Conservation (phyloP, 2,797 vertebrate genomes). For the Oreonectes daqikongensis region DNA sequence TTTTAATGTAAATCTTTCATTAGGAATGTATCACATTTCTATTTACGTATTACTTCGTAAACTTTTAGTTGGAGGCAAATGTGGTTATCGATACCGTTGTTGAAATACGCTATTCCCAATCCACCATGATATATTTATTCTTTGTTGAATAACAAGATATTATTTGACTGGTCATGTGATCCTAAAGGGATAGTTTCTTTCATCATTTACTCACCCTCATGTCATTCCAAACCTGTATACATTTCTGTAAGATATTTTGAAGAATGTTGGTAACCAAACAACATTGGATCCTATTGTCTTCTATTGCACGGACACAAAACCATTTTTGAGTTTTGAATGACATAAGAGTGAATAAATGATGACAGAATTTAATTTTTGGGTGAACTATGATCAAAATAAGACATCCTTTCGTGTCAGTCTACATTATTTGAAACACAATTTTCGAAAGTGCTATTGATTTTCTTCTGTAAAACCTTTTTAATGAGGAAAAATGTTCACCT, state of each 20-base stretch:
- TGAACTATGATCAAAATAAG: too few species aligned
- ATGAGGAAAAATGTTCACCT: not conserved
- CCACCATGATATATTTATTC: not conserved
- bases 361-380: too few species aligned
- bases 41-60: not conserved
- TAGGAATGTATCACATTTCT: not conserved
- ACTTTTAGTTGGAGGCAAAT: not conserved
- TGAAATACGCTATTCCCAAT: not conserved
- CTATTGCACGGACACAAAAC: too few species aligned
- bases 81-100: not conserved
- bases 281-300: too few species aligned
- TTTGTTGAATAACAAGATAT: not conserved
- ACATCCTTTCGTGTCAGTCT: not conserved
- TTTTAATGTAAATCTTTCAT: not conserved
- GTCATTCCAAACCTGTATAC: too few species aligned
- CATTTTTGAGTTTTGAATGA: too few species aligned
- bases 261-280: too few species aligned
- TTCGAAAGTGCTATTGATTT: not conserved
- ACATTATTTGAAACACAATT: slow-evolving; percentile 1
- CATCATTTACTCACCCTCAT: too few species aligned
- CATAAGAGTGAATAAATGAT: too few species aligned
- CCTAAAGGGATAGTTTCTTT: too few species aligned
- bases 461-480: slow-evolving; percentile 5
- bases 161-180: slow-evolving; percentile 2
- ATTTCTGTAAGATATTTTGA: too few species aligned